Conservation (phyloP, 2,888 invertebrate species). For the Caenorhabditis japonica region DNA sequence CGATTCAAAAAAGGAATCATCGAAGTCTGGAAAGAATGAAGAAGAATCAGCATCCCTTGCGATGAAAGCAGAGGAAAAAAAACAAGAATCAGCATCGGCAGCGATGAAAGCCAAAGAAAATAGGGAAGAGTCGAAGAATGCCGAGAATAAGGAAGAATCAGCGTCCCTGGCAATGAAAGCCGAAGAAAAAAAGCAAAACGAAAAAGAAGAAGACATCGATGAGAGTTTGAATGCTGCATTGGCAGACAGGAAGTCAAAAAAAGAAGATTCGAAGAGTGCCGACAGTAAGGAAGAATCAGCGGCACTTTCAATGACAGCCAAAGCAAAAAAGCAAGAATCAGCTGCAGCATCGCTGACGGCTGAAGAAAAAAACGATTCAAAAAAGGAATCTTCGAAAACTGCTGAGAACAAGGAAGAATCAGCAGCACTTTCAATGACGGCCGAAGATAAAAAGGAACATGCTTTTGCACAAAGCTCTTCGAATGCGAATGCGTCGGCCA, state of each 20-base stretch:
- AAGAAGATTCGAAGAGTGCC: not conserved
- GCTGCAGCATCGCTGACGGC: constrained; percentile 25
- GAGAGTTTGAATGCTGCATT: constrained; percentile 32
- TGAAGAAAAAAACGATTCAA: constrained; percentile 4
- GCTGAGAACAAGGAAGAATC: constrained; percentile 10
- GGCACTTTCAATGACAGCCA: too few species aligned
- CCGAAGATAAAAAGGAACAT: not conserved
- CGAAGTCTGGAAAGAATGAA: too few species aligned
- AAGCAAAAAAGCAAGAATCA: constrained; percentile 15
- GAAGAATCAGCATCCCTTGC: too few species aligned
- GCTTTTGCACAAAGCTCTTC: constrained; percentile 3
- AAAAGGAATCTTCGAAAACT: constrained; percentile 7
- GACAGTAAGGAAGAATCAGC: too few species aligned
- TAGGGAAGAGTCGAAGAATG: too few species aligned
- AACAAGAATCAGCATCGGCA: too few species aligned
- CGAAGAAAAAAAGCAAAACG: constrained; percentile 7
- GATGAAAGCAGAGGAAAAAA: too few species aligned
- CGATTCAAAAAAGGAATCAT: too few species aligned
- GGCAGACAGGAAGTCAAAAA: constrained; percentile 9
- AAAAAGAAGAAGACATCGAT: constrained; percentile 19
- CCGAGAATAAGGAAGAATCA: too few species aligned
- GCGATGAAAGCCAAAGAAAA: too few species aligned
- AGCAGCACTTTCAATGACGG: constrained; percentile 1
- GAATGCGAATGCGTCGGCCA: constrained; percentile 4
- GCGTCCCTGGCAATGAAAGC: too few species aligned